A percentile compares a stretch with the other conserved stretches of the same genome.
Evolutionary conservation across 2,888 invertebrate genomes (phyloP).

Genomic region (Parochlus steinenii): DNA sequence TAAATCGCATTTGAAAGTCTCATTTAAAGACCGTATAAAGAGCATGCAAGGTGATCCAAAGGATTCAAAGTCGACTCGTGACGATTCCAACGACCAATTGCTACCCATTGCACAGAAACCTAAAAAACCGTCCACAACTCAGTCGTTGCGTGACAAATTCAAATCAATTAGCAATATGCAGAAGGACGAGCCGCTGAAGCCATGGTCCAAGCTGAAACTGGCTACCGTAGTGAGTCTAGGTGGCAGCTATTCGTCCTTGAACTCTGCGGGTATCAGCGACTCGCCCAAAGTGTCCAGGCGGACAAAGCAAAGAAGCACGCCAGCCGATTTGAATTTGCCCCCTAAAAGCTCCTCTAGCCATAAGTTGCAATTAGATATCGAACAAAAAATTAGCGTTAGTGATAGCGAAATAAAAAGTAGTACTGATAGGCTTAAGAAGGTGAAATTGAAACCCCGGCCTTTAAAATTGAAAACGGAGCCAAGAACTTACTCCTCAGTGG

Average conservation of each 20-base stretch:
- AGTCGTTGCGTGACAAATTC: constrained; percentile 34
- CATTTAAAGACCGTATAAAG: constrained; percentile 43
- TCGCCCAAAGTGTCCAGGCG: constrained; percentile 14
- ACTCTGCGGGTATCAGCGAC: constrained; percentile 18
- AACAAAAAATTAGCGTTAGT: constrained; percentile 13
- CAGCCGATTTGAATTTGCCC: constrained; percentile 11
- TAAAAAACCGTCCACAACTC: constrained; percentile 19
- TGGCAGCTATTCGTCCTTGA: constrained; percentile 25
- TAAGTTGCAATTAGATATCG: constrained; percentile 2
- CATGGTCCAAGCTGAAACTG: constrained; percentile 64
- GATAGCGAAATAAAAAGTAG: constrained; percentile 14
- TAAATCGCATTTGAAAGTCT: constrained; percentile 37
- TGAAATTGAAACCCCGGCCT: constrained; percentile 14
- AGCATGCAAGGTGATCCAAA: constrained; percentile 31
- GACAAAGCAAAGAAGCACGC: constrained; percentile 8
- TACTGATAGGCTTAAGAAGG: constrained; percentile 5
- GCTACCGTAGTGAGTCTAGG: constrained; percentile 34
- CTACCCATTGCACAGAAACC: constrained; percentile 20
- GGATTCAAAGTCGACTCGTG: constrained; percentile 20
- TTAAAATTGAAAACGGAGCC: constrained; percentile 14
- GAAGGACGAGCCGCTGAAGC: constrained; percentile 31
- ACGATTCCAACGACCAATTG: constrained; percentile 16
- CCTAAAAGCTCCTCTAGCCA: too few relatives aligned
- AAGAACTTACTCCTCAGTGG: constrained; percentile 68
- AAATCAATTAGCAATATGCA: constrained; percentile 27